Percentiles rank a stretch among this genome's conserved stretches.
phyloP scores from a whole-genome alignment of 2,888 invertebrate species.

The Hypolimnas misippus region DNA sequence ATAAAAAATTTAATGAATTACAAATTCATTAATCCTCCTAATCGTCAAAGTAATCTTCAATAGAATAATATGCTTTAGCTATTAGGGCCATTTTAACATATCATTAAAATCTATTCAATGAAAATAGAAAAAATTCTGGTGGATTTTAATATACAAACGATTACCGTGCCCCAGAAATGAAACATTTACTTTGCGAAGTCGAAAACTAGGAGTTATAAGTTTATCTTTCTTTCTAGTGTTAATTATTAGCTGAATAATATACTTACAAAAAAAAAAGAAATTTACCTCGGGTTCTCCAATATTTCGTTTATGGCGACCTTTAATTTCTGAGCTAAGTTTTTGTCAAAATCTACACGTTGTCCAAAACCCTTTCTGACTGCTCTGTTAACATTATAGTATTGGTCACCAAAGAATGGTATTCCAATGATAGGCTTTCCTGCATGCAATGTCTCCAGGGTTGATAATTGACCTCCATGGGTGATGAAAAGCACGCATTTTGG shows the following conservation, averaged over 20 bases:
- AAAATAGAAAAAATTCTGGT: no score
- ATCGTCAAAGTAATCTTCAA: no score
- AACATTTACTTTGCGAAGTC: no score
- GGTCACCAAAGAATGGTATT: constrained; percentile 61
- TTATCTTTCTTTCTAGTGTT: no score
- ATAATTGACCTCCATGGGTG: constrained; percentile 62
- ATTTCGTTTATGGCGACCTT: constrained; percentile 50
- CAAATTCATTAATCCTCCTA: no score
- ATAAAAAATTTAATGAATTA: no score
- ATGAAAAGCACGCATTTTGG: constrained; percentile 58
- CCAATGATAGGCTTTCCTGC: constrained; percentile 58
- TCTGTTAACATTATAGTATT: constrained; percentile 54
- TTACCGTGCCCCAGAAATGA: no score
- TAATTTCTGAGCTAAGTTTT: constrained; percentile 47
- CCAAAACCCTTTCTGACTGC: constrained; percentile 55
- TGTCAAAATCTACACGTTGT: constrained; percentile 48
- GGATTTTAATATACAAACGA: no score
- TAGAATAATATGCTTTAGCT: no score
- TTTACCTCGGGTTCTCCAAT: constrained; percentile 45
- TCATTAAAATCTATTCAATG: no score
- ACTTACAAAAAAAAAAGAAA: background rate
- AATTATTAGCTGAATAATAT: background rate
- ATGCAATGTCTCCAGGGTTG: constrained; percentile 55
- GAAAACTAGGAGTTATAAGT: no score
- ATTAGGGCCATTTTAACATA: no score